Conservation (phyloP, 1,140 invertebrate genomes). For the Ceratitis capitata region DNA sequence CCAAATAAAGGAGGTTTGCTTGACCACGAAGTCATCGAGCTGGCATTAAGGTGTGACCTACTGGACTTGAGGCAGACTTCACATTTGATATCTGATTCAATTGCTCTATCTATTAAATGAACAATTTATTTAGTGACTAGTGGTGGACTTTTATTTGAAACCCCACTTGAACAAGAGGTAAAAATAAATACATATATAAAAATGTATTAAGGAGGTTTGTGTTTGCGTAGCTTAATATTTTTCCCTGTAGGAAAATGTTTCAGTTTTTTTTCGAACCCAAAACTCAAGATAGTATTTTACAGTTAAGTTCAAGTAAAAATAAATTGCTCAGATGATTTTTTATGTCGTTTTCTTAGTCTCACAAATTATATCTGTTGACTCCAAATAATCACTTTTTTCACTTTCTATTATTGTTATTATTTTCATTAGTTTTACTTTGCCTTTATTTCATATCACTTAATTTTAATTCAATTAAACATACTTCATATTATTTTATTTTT, state of each 20-base stretch:
- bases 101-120: background rate
- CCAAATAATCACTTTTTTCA: no score
- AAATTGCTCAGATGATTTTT: no score
- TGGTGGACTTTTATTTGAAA: background rate
- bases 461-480: no score
- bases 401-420: no score
- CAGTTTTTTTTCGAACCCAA: no score
- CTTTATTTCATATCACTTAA: no score
- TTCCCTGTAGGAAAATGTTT: background rate
- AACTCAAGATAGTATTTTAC: background rate
- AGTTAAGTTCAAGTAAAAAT: no score
- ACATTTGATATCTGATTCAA: background rate
- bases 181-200: background rate
- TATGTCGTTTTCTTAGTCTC: no score
- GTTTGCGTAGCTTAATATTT: background rate
- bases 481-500: no score
- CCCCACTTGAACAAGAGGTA: background rate
- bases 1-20: background rate
- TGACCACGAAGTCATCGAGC: background rate
- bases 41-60: background rate
- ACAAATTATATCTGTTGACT: no score
- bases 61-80: background rate
- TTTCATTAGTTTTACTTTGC: no score
- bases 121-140: background rate
- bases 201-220: background rate